Percentiles rank a stretch among this genome's conserved stretches.
phyloP scores from a whole-genome alignment of 2,888 invertebrate species.

The Lymantria dispar region DNA sequence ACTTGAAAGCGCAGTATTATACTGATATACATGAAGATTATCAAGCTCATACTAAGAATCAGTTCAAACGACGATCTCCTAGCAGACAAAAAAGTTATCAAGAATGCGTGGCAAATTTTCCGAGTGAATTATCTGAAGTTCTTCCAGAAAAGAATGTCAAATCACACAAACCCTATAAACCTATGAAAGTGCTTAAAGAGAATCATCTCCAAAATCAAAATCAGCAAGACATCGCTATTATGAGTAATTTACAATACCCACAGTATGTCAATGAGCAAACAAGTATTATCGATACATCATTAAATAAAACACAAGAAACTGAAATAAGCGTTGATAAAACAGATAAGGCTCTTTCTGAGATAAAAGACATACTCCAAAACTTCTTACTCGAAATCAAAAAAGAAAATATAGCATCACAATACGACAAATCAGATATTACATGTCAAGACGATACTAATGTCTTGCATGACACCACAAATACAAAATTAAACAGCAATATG shows the following conservation, averaged over 20 bases:
- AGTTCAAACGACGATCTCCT: conserved; percentile 21
- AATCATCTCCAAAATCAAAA: conserved; percentile 11
- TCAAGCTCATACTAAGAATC: conserved; percentile 19
- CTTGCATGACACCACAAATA: conserved; percentile 22
- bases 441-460: conserved; percentile 27
- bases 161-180: conserved; percentile 7
- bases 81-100: conserved; percentile 22
- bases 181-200: conserved; percentile 17
- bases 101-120: conserved; percentile 21
- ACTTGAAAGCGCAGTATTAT: conserved; percentile 59
- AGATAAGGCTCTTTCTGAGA: conserved; percentile 68
- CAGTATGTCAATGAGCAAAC: conserved; percentile 33
- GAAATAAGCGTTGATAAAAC: conserved; percentile 52
- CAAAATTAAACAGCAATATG: conserved; percentile 25
- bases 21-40: conserved; percentile 46
- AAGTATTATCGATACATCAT: conserved; percentile 37
- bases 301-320: conserved; percentile 53
- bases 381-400: conserved; percentile 71
- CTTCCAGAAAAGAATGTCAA: conserved; percentile 12
- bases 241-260: conserved; percentile 41
- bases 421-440: conserved; percentile 44
- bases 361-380: conserved; percentile 66
- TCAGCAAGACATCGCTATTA: conserved; percentile 36
- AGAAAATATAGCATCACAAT: conserved; percentile 46
- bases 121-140: conserved; percentile 30